phyloP scores from a whole-genome alignment of 2,797 vertebrate genomes.

The Borostomias antarcticus region DNA sequence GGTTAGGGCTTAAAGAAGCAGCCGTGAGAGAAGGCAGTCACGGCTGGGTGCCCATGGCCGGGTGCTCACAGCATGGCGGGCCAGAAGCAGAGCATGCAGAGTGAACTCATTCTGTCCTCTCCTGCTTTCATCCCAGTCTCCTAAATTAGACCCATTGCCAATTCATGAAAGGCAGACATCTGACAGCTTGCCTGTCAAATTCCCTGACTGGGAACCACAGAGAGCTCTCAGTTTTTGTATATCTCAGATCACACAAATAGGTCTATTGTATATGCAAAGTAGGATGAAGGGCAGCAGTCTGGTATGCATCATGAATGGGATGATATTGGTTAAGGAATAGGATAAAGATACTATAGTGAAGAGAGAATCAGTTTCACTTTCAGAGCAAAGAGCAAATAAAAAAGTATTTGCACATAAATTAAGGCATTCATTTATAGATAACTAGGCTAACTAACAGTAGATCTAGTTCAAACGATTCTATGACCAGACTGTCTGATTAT shows the following conservation, averaged over 20 bases:
- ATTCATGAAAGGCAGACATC: constrained; percentile 78
- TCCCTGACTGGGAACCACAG: constrained; percentile 39
- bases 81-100: constrained; percentile 79
- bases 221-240: constrained; percentile 35
- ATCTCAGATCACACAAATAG: constrained; percentile 36
- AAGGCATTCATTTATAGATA: no score
- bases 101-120: constrained; percentile 79
- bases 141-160: constrained; percentile 86
- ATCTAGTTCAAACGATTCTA: no score
- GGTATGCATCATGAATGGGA: not conserved
- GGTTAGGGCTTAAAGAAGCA: constrained; percentile 82
- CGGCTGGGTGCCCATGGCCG: constrained; percentile 79
- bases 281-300: constrained; percentile 37
- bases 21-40: constrained; percentile 88
- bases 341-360: not conserved
- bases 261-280: not conserved
- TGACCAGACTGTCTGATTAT: no score
- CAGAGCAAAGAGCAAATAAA: not conserved
- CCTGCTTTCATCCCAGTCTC: constrained; percentile 77
- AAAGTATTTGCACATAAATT: not conserved
- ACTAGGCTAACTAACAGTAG: no score
- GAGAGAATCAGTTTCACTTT: not conserved
- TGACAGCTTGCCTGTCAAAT: constrained; percentile 83
- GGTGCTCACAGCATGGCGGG: constrained; percentile 74
- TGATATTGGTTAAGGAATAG: not conserved